phyloP scores from a whole-genome alignment of 92 coral and sea anemone species.

The Scolanthus callimorphus region DNA sequence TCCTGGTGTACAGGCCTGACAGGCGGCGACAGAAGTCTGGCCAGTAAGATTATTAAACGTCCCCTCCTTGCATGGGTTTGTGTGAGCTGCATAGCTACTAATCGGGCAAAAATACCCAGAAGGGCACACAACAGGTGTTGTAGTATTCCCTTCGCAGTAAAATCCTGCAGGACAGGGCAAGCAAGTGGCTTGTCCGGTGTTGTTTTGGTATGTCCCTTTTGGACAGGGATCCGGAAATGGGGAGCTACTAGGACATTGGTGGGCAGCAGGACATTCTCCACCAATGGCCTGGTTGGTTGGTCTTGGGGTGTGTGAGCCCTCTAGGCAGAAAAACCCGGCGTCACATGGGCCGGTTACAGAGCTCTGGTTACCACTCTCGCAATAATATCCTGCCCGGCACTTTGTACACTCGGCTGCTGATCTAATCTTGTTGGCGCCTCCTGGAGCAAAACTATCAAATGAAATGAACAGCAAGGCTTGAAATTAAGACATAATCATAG shows the following conservation, averaged over 20 bases:
- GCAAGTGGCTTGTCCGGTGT: slow-evolving; percentile 70
- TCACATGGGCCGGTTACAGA: slow-evolving; percentile 58
- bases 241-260: slow-evolving; percentile 68
- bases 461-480: no score
- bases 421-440: slow-evolving; percentile 37
- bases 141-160: slow-evolving; percentile 88
- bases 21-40: slow-evolving; percentile 54
- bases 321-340: slow-evolving; percentile 77
- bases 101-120: slow-evolving; percentile 82
- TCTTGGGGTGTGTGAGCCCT: slow-evolving; percentile 69
- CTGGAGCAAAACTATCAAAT: no score
- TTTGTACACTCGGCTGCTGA: slow-evolving; percentile 64
- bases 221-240: slow-evolving; percentile 76
- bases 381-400: slow-evolving; percentile 80
- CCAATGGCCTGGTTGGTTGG: slow-evolving; percentile 70
- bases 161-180: slow-evolving; percentile 79
- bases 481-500: no score
- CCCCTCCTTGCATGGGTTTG: slow-evolving; percentile 77
- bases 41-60: slow-evolving; percentile 90
- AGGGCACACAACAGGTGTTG: slow-evolving; percentile 78
- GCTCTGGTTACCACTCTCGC: slow-evolving; percentile 75
- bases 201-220: slow-evolving; percentile 80
- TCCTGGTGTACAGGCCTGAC: slow-evolving; percentile 90
- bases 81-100: slow-evolving; percentile 49
- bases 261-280: slow-evolving; percentile 83